Conservation (phyloP, 1,140 invertebrate genomes). For the Hypsibius dujardini region DNA sequence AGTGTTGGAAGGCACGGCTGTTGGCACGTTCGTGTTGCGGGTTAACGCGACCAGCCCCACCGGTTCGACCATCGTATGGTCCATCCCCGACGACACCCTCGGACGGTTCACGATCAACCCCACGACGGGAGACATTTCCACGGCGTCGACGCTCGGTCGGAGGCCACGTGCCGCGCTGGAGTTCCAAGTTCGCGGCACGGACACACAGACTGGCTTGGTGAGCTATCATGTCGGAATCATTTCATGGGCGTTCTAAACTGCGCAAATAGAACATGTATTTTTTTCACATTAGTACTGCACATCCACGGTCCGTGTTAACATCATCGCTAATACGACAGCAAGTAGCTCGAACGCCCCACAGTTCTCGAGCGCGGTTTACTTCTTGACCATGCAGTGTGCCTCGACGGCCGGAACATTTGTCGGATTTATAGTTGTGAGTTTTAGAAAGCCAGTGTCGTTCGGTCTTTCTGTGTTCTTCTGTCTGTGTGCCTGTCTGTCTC, state of each 20-base stretch:
- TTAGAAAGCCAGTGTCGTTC: not conserved
- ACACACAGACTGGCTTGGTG: not conserved
- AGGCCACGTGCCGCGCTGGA: slow-evolving; percentile 5
- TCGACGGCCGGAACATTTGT: not conserved
- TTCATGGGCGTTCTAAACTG: slow-evolving; percentile 12
- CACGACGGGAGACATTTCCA: not conserved
- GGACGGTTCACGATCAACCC: slow-evolving; percentile 16
- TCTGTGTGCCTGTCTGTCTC: not conserved
- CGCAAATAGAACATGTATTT: not conserved
- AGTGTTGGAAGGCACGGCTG: not conserved
- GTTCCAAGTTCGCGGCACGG: slow-evolving; percentile 5
- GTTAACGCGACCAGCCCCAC: slow-evolving; percentile 11
- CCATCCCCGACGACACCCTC: slow-evolving; percentile 4
- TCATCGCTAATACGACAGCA: not conserved
- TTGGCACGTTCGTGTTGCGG: slow-evolving; percentile 3
- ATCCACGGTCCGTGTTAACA: slow-evolving; percentile 8
- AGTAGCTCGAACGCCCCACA: not conserved
- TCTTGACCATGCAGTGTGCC: not conserved
- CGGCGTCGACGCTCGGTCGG: not conserved
- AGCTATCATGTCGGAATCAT: not conserved
- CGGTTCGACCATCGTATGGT: slow-evolving; percentile 10
- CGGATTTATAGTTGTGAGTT: not conserved
- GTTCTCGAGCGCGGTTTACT: not conserved
- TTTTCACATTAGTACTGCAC: not conserved
- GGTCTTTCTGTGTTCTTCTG: not conserved